Percentiles rank a stretch among this genome's conserved stretches.
Conservation (phyloP, 2,113 vertebrate species). For the Sceloporus undulatus region DNA sequence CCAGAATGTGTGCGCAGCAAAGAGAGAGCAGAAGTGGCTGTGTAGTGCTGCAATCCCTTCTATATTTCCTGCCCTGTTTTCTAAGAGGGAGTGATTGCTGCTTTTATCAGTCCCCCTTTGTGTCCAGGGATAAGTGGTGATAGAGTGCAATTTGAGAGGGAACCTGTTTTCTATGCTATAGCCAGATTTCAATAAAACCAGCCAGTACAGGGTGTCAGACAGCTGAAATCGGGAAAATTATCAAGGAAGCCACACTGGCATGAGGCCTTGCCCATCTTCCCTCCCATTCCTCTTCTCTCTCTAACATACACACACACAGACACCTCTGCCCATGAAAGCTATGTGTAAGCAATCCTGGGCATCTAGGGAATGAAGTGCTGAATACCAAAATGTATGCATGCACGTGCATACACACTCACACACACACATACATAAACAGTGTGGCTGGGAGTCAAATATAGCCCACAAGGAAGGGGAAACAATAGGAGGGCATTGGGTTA, state of each 20-base stretch:
- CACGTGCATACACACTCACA: conserved; percentile 14
- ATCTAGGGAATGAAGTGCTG: conserved; percentile 67
- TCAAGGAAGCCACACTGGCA: conserved; percentile 36
- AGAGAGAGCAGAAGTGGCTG: background rate
- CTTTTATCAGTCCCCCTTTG: conserved; percentile 14
- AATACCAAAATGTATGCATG: conserved; percentile 58
- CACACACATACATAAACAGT: conserved; percentile 42
- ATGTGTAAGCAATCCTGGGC: conserved; percentile 70
- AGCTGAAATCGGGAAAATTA: background rate
- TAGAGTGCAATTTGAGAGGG: background rate
- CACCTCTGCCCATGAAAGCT: conserved; percentile 68
- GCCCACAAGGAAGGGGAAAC: conserved; percentile 70
- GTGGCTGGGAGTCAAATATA: conserved; percentile 73
- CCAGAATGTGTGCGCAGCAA: background rate
- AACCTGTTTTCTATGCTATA: background rate
- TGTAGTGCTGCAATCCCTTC: background rate
- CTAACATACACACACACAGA: conserved; percentile 48
- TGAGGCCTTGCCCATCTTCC: conserved; percentile 60
- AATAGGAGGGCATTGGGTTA: conserved; percentile 77
- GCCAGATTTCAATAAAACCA: background rate
- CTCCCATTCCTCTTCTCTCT: conserved; percentile 15
- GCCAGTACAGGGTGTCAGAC: background rate
- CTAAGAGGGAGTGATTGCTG: background rate
- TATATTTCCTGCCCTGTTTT: background rate
- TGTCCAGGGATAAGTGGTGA: background rate